These are phyloP conservation scores for Pithys albifrons DNA, from an alignment of 2,113 vertebrate species.

Conservation along the genomic window DNA sequence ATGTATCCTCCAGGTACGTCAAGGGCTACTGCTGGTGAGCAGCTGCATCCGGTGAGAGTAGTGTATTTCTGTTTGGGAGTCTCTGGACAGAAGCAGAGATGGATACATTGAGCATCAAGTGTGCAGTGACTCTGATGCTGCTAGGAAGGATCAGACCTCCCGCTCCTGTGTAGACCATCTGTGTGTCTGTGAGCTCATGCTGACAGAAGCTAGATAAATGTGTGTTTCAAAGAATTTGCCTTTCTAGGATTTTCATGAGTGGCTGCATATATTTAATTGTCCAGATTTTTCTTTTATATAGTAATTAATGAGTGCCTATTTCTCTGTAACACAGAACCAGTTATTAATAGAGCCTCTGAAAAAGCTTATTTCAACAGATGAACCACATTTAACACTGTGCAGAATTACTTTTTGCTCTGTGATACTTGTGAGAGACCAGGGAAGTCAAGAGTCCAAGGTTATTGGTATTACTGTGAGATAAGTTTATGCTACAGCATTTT, in stretches of 20 bases:
- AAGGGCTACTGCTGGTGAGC: not conserved
- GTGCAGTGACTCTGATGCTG: not conserved
- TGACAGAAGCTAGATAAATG: not conserved
- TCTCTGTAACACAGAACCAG: not conserved
- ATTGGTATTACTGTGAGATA: not conserved
- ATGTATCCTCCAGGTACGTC: not conserved
- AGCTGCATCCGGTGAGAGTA: not conserved
- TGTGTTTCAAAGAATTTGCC: not conserved
- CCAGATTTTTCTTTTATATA: not conserved
- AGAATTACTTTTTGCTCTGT: not conserved
- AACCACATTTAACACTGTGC: not conserved
- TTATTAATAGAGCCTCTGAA: not conserved
- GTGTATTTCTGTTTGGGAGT: not conserved
- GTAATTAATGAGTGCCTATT: not conserved
- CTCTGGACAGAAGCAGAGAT: not conserved
- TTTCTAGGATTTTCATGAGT: not conserved
- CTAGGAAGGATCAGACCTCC: not conserved
- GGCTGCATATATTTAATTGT: not conserved
- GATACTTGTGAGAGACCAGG: not conserved
- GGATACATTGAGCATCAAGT: not conserved
- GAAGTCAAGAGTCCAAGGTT: not conserved
- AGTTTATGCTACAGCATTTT: not conserved
- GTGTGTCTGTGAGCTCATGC: not conserved
- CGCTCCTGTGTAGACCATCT: not conserved
- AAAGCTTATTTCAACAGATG: not conserved